Conservation (phyloP, 2,113 vertebrate species). For the human (Homo sapiens) region GRCh38 chrX:32928001-32928500, state of each 20-base stretch:
- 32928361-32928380: not conserved
- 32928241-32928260: not conserved
- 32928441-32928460: not conserved
- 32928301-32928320: not conserved
- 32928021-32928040: not conserved
- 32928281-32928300: not conserved
- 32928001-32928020: not conserved
- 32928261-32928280: not conserved
- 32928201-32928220: not conserved
- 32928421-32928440: not conserved
- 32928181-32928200: not conserved
- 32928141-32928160: not conserved
- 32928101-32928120: no score
- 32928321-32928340: conserved; percentile 18
- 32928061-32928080: not conserved
- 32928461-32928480: not conserved
- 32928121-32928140: not conserved
- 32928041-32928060: not conserved
- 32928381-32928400: not conserved
- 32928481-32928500: conserved; percentile 22
- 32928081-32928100: not conserved
- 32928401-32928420: not conserved
- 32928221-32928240: not conserved
- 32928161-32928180: not conserved
- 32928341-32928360: not conserved